Evolutionary conservation across 53 echinoderm and acorn worm species (phyloP).

Genomic region (Echinometra lucunter): DNA sequence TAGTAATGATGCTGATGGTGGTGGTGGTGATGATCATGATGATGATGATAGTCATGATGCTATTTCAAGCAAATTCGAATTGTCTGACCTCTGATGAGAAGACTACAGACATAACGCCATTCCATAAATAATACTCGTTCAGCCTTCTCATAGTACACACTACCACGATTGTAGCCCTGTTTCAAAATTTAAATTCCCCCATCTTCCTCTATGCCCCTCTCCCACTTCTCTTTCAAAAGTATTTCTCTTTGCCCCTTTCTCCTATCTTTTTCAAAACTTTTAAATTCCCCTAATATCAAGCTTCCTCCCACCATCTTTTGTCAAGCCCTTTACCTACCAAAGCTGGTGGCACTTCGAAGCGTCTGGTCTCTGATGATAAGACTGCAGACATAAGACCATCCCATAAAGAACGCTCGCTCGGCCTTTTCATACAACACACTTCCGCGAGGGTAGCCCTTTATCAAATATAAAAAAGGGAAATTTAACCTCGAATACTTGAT

Average conservation of each 20-base stretch:
- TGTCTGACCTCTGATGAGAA: slow-evolving; percentile 93
- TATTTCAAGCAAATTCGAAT: no score
- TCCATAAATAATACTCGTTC: slow-evolving; percentile 78
- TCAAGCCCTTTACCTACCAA: slow-evolving; percentile 76
- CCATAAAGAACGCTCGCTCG: slow-evolving; percentile 78
- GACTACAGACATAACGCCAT: slow-evolving; percentile 81
- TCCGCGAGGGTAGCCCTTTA: slow-evolving; percentile 49
- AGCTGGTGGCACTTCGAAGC: slow-evolving; percentile 93
- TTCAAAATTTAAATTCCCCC: no score
- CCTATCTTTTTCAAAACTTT: no score
- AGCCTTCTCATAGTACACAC: no score
- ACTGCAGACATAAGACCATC: slow-evolving; percentile 86
- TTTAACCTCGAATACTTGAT: no score
- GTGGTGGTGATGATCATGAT: no score
- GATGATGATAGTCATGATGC: no score
- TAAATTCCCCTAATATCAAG: no score
- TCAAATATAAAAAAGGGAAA: neutral
- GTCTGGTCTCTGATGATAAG: slow-evolving; percentile 94
- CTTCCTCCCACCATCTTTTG: neutral
- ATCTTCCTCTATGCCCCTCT: no score
- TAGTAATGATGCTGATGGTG: no score
- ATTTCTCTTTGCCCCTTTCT: neutral
- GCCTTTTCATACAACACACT: slow-evolving; percentile 64
- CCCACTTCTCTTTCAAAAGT: no score
- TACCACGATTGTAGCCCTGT: no score